Conservation (phyloP, 2,888 invertebrate species). For the Mantis religiosa region DNA sequence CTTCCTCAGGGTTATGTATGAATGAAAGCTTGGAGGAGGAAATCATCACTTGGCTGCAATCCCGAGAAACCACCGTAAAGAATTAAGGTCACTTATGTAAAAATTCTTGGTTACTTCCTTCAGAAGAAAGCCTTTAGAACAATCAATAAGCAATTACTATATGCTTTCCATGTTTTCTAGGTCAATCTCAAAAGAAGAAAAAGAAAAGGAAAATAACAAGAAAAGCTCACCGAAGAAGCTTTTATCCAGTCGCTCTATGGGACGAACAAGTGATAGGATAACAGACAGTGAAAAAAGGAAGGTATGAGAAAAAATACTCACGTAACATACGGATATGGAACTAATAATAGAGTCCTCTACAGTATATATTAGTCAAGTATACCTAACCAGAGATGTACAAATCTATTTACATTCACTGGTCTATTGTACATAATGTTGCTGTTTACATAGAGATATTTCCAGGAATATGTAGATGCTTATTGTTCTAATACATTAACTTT, state of each 20-base stretch:
- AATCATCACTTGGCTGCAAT: too few relatives aligned
- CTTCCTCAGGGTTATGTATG: too few relatives aligned
- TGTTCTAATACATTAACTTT: too few relatives aligned
- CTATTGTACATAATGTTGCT: too few relatives aligned
- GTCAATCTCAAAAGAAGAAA: slow-evolving; percentile 78
- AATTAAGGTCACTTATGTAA: too few relatives aligned
- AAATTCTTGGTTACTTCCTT: too few relatives aligned
- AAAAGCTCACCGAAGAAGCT: slow-evolving; percentile 70
- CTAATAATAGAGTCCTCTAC: background rate
- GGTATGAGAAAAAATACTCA: slow-evolving; percentile 39
- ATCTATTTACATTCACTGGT: background rate
- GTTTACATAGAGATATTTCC: too few relatives aligned
- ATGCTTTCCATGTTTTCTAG: slow-evolving; percentile 46
- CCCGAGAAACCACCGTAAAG: too few relatives aligned
- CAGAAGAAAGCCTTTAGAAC: too few relatives aligned
- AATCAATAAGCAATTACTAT: background rate
- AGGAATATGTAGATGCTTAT: too few relatives aligned
- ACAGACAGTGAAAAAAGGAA: slow-evolving; percentile 39
- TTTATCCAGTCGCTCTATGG: slow-evolving; percentile 40
- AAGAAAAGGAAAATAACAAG: slow-evolving; percentile 79
- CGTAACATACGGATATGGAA: too few relatives aligned
- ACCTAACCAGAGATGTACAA: background rate
- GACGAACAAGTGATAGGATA: slow-evolving; percentile 17
- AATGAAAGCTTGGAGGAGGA: too few relatives aligned
- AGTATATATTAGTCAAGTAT: background rate